Percentiles rank a stretch among this genome's conserved stretches.
Evolutionary conservation across 1,140 invertebrate species (phyloP).

Genomic region (Scaptomyza hsui): DNA sequence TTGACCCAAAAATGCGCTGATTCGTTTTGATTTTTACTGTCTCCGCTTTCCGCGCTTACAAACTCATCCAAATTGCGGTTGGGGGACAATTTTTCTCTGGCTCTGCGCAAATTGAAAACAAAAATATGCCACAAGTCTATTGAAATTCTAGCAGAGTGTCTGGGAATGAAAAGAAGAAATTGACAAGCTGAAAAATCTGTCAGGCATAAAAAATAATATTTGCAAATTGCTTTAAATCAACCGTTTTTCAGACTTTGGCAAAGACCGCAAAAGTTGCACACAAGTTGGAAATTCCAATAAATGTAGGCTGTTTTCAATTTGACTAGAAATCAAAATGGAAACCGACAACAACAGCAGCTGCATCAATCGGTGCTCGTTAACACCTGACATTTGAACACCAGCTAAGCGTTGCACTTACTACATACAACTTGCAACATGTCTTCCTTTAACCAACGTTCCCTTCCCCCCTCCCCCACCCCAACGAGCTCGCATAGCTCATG

Average conservation of each 20-base stretch:
- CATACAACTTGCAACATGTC: conserved; percentile 10
- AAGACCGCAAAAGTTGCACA: conserved; percentile 5
- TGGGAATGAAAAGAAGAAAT: not conserved
- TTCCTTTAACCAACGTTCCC: too few species aligned
- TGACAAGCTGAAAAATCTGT: conserved; percentile 4
- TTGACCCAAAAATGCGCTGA: conserved; percentile 79
- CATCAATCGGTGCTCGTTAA: conserved; percentile 49
- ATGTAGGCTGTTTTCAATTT: conserved; percentile 4
- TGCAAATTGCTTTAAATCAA: conserved; percentile 38
- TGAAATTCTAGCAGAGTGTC: conserved; percentile 28
- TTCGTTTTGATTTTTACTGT: conserved; percentile 75
- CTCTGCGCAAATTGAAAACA: conserved; percentile 68
- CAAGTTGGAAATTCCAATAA: not conserved
- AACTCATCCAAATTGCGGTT: not conserved
- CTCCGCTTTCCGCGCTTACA: conserved; percentile 13
- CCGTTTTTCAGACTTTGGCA: not conserved
- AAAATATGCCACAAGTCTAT: conserved; percentile 61
- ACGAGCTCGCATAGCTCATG: conserved; percentile 49
- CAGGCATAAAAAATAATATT: conserved; percentile 18
- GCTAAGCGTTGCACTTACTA: conserved; percentile 21
- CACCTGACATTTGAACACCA: conserved; percentile 62
- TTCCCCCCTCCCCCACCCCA: too few species aligned
- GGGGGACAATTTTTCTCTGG: too few species aligned
- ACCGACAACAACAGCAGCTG: conserved; percentile 14
- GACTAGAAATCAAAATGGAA: not conserved